Evolutionary conservation across 2,113 vertebrate species (phyloP).

Genomic region (Salvelinus namaycush): DNA sequence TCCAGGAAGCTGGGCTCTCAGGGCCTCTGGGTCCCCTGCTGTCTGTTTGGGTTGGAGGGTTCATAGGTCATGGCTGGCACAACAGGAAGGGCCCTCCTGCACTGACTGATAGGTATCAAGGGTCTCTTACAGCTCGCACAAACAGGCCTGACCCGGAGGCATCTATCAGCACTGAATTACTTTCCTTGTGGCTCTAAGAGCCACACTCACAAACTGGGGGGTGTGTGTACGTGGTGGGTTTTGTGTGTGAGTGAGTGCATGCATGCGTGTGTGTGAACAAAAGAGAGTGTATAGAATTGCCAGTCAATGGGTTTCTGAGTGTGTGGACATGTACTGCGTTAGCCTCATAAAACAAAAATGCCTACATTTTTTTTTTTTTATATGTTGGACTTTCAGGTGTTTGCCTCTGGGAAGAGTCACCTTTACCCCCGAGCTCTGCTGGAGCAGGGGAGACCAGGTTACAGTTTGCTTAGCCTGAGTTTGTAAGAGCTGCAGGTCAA

Average conservation of each 20-base stretch:
- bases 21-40: conserved; percentile 31
- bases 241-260: not conserved
- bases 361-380: not conserved
- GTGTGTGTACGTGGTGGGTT: not conserved
- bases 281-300: too few relatives aligned
- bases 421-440: conserved; percentile 1
- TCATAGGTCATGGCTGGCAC: conserved; percentile 35
- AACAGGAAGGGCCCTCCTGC: conserved; percentile 33
- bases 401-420: conserved; percentile 4
- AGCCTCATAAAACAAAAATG: not conserved
- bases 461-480: conserved; percentile 11
- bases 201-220: not conserved
- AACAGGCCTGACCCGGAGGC: conserved; percentile 10
- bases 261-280: not conserved
- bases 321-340: not conserved
- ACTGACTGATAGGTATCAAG: conserved; percentile 35
- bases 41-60: conserved; percentile 35
- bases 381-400: not conserved
- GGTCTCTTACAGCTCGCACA: conserved; percentile 23
- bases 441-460: not conserved
- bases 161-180: conserved; percentile 3
- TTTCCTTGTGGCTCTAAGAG: not conserved
- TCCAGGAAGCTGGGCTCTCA: conserved; percentile 25
- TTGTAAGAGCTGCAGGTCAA: not conserved
- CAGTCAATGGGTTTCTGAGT: too few relatives aligned